Base-by-base conservation (phyloP, 2,797 vertebrate genomes). In the Carcharodon carcharias region DNA sequence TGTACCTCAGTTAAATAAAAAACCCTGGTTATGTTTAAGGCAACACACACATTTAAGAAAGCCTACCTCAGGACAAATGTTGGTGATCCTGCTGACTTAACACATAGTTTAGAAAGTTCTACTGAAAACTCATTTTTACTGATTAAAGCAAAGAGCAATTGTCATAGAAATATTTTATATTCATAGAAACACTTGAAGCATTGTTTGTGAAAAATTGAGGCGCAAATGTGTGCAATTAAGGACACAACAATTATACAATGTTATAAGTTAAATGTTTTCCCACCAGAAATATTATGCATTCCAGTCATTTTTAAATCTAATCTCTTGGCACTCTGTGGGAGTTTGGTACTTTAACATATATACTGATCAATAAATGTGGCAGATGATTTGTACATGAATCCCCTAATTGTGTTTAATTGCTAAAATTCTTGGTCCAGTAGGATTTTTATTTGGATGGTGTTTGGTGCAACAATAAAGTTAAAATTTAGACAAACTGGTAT, bases 81-180 rank as follows among this genome's bases (percentile, higher is more conserved):
- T 95, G 65, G 26, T 95, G 45, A 73, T 71, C 94, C 69, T 73
- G 94, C 69, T 95, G 28, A 95, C 94, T 54, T 95, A 73, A 95
- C 69, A 56, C 67, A 77, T 77, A 95, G 65, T 95, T 77, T 95
- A 95, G 94, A 95, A 95, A 77, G 94, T 95, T 95, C 56, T 95
- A 95, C 94, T 77, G 71, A 95, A 95, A 95, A 77, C 45, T 77
- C 28, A 56, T 58, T 77, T 95, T 73, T 73, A n/a, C 54, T 77
- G 69, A 95, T 58, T 77, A 31, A 35, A 77, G 54, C 69, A 95
- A 95, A 77, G 54, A 71, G 65, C 40, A 71, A 54, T 77, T 77
- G 69, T 73, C 61, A 45, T 4, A 9, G 63, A 93, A 67, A 54
- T n/a, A 95, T 73, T 95, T 95, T 77, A 77, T 95, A 56, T 77